Evolutionary conservation across 2,797 vertebrate genomes (phyloP), one percentile per base, ranked within the genome.

Genomic region (Gastrophryne carolinensis): DNA sequence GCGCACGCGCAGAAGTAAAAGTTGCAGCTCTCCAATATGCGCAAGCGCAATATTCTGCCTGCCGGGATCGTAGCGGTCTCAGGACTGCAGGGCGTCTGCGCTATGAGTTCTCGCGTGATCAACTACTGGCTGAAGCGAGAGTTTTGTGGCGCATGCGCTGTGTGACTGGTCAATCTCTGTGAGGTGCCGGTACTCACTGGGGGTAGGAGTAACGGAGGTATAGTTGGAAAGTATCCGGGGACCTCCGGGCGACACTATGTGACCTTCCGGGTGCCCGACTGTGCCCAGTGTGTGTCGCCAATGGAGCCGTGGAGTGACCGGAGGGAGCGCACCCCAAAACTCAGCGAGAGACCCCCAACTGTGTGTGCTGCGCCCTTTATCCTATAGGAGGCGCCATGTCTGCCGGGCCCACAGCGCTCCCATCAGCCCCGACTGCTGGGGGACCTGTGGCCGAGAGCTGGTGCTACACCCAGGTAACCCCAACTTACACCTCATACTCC

Each of bases 391-490:
- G 89, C 86, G 91, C 87, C 83, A 97, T 99, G 97, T 97, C 96
- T 87, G 93, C 92, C 86, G 95, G 95, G 87, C 91, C 95, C 80
- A 96, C 93, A 81, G 95, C 96, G 83, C 94, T 95, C 92, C 94
- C 96, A 81, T 92, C 92, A 61, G 95, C 93, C 91, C 96, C 98
- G 91, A 95, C 96, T 94, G 93, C 96, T 85, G 86, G 93, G 89
- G 95, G 95, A 83, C 96, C 96, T 89, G 91, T 98, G 89, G 96
- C 97, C 84, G 96, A 99, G 90, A 98, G 96, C 90, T 98, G 97
- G 97, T 99, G 96, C 94, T 98, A 98, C 82, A 99, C 97, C 84
- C 96, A 99, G 95, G 96, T 98, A 92, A 72, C 13, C 1, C n/a
- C n/a, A n/a, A n/a, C n/a, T n/a, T n/a, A n/a, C n/a, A n/a, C n/a